Percentiles rank a stretch among this genome's conserved stretches.
phyloP scores from a whole-genome alignment of 2,797 vertebrate genomes.

The Ceryle rudis region DNA sequence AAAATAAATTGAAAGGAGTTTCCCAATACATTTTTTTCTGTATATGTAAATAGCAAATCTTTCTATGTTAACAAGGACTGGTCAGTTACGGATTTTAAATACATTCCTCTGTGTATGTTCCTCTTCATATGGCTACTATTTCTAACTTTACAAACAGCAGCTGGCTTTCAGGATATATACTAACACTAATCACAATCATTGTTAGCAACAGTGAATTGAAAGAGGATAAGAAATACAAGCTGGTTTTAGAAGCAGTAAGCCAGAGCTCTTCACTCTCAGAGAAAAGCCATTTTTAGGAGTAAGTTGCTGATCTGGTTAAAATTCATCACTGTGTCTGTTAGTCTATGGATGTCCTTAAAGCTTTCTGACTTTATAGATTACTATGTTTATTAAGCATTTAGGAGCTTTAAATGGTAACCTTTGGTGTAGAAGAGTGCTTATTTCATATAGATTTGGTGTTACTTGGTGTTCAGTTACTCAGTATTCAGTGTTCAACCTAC shows the following conservation, averaged over 20 bases:
- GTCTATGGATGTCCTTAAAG: neutral
- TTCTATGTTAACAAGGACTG: neutral
- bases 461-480: neutral
- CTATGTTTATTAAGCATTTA: neutral
- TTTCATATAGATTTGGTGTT: neutral
- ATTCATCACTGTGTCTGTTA: neutral
- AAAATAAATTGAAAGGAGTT: neutral
- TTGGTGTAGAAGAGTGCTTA: neutral
- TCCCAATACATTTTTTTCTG: neutral
- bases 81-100: neutral
- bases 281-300: slow-evolving; percentile 29
- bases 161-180: neutral
- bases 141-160: neutral
- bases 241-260: slow-evolving; percentile 51
- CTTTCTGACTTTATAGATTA: neutral
- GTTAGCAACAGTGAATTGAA: neutral
- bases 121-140: neutral
- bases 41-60: neutral
- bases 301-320: neutral
- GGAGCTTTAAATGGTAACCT: neutral
- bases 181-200: neutral
- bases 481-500: neutral
- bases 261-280: neutral
- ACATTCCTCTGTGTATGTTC: neutral
- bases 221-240: slow-evolving; percentile 5